Percentiles rank a stretch among this genome's conserved stretches.
phyloP scores from a whole-genome alignment of 1,140 invertebrate species.

The Belonocnema kinseyi region DNA sequence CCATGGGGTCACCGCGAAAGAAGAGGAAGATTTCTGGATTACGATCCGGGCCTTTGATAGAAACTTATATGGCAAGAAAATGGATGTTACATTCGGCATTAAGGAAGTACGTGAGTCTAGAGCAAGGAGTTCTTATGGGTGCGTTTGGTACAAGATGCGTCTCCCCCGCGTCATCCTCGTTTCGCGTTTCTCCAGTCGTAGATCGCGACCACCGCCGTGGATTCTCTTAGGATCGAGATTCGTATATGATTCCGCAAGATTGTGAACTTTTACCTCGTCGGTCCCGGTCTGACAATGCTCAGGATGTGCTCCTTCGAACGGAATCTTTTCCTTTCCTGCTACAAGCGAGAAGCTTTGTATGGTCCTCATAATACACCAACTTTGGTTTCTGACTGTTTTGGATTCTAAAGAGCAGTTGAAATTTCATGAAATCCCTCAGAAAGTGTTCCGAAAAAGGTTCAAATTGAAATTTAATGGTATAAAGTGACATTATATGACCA shows the following conservation, averaged over 20 bases:
- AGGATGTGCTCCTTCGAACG: background rate
- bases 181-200: conserved; percentile 12
- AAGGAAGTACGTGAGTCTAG: conserved; percentile 72
- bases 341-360: no score
- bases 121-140: conserved; percentile 64
- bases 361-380: no score
- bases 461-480: no score
- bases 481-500: no score
- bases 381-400: no score
- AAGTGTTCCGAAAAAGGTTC: no score
- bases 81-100: conserved; percentile 71
- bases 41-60: conserved; percentile 70
- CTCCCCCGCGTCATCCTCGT: conserved; percentile 33
- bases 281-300: background rate
- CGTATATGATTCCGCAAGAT: conserved; percentile 27
- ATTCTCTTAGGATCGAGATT: background rate
- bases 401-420: no score
- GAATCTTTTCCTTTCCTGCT: no score
- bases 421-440: no score
- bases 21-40: conserved; percentile 70
- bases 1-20: conserved; percentile 59
- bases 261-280: conserved; percentile 27
- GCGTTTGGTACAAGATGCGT: conserved; percentile 52
- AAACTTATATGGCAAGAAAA: conserved; percentile 73
- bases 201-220: background rate